A percentile compares a stretch with the other conserved stretches of the same genome.
These are phyloP conservation scores for Berghia stephanieae DNA, from an alignment of 1,140 invertebrate species.

Conservation along the genomic window DNA sequence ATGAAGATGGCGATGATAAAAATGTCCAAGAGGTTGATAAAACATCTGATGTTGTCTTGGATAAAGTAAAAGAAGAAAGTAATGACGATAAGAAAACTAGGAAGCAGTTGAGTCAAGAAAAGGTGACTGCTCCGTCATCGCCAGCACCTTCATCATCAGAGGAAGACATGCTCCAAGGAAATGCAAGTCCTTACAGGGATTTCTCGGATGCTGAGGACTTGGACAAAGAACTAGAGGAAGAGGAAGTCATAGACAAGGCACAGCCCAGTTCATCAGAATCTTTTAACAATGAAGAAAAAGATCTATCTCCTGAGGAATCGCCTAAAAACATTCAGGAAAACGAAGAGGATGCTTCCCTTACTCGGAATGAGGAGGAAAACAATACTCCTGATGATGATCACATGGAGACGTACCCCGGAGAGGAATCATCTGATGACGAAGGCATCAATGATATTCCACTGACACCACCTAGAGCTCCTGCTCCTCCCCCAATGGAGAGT, in stretches of 20 bases:
- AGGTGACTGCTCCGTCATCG: not conserved
- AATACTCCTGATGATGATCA: too few relatives aligned
- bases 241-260: slow-evolving; percentile 18
- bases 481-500: slow-evolving; percentile 41
- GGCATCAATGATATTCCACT: slow-evolving; percentile 42
- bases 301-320: too few relatives aligned
- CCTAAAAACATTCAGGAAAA: too few relatives aligned
- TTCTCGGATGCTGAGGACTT: slow-evolving; percentile 34
- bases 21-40: slow-evolving; percentile 32
- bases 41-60: not conserved
- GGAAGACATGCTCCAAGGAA: slow-evolving; percentile 37
- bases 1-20: slow-evolving; percentile 31
- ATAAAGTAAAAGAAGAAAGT: slow-evolving; percentile 5
- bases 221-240: slow-evolving; percentile 28
- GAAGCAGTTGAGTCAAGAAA: not conserved
- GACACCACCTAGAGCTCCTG: slow-evolving; percentile 41
- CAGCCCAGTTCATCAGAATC: too few relatives aligned
- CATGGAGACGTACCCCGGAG: slow-evolving; percentile 20
- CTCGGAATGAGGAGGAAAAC: too few relatives aligned
- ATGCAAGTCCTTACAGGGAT: slow-evolving; percentile 37
- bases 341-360: too few relatives aligned
- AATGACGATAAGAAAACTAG: slow-evolving; percentile 17
- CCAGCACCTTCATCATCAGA: slow-evolving; percentile 27
- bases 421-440: slow-evolving; percentile 36
- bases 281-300: too few relatives aligned